A percentile compares a stretch with the other conserved stretches of the same genome.
Conservation (phyloP, 2,888 invertebrate species). For the Alcis repandata region DNA sequence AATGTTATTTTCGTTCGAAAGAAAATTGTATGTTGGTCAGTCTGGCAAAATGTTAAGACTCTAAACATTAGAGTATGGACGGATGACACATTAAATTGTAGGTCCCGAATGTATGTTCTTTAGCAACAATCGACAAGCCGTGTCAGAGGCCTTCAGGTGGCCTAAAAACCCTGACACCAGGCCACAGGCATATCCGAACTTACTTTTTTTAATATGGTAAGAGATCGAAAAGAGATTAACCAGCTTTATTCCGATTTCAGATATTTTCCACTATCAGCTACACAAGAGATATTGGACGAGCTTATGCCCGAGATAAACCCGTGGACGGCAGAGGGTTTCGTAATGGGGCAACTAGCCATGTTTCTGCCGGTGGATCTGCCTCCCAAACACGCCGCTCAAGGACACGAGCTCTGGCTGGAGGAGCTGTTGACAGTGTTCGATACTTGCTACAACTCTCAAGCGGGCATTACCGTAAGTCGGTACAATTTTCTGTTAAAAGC, state of each 20-base stretch:
- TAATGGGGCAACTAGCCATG: constrained; percentile 88
- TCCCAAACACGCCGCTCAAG: constrained; percentile 87
- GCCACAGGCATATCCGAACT: too few species aligned
- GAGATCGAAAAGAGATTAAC: too few species aligned
- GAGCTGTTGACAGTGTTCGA: constrained; percentile 93
- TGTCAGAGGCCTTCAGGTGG: too few species aligned
- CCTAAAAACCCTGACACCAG: too few species aligned
- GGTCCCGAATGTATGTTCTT: too few species aligned
- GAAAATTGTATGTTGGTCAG: too few species aligned
- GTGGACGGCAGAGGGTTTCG: constrained; percentile 85
- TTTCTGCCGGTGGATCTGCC: constrained; percentile 92
- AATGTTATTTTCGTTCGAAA: too few species aligned
- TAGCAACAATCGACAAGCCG: too few species aligned
- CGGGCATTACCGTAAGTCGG: constrained; percentile 85
- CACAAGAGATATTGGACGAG: constrained; percentile 94
- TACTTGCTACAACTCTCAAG: constrained; percentile 90
- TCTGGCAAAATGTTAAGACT: too few species aligned
- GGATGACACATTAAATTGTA: too few species aligned
- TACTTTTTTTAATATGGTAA: too few species aligned
- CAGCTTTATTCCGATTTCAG: constrained; percentile 66
- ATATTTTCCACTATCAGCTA: constrained; percentile 91
- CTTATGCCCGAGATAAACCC: constrained; percentile 93
- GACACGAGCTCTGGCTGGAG: constrained; percentile 92
- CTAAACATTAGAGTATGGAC: too few species aligned
- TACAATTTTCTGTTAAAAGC: not conserved